Base-by-base conservation (phyloP, 2,113 vertebrate species). In the Hipposideros armiger region DNA sequence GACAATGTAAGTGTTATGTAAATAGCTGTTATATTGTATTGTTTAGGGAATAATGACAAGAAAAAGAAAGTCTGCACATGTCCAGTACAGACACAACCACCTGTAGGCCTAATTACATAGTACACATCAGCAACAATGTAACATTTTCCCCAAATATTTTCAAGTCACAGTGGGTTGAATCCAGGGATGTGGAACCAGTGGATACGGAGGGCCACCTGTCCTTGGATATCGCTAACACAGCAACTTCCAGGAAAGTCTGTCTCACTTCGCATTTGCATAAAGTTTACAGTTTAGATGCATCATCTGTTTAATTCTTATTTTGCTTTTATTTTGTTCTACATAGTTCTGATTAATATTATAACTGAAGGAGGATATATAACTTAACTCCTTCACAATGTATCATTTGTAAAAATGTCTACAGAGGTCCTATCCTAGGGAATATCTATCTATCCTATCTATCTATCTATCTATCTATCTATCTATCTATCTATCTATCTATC, bases 181-280 rank as follows among this genome's bases (percentile, higher is more conserved):
- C 40, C 5, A 47, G 16, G 42, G 10, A 62, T 45, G 36, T 62
- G 28, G 28, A 47, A 64, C 26, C 26, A 40, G 5, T 32, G 58
- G 26, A 14, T 22, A 64, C 5, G 30, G 28, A 47, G 10, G 26
- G 24, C 40, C 32, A 16, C 45, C 5, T 82, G 40, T 82, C 4
- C 60, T 54, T 81, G 62, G n/a, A 4, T 52, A 72, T 47, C 9
- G 5, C 7, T 45, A 60, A 10, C 50, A 77, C 2, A 91, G 17
- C 42, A 70, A 66, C 82, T 89, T 93, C 52, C 77, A 78, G 13
- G 22, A 91, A 91, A 94, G 73, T 85, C 50, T 86, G 30, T 74
- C 6, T 91, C 24, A 78, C n/a, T 81, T 82, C 76, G 19, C 7
- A 56, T 74, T 78, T 89, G 77, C 14, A 82, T 56, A 36, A 84